Base-by-base conservation (phyloP, 2,797 vertebrate species). In the Chelonia mydas region DNA sequence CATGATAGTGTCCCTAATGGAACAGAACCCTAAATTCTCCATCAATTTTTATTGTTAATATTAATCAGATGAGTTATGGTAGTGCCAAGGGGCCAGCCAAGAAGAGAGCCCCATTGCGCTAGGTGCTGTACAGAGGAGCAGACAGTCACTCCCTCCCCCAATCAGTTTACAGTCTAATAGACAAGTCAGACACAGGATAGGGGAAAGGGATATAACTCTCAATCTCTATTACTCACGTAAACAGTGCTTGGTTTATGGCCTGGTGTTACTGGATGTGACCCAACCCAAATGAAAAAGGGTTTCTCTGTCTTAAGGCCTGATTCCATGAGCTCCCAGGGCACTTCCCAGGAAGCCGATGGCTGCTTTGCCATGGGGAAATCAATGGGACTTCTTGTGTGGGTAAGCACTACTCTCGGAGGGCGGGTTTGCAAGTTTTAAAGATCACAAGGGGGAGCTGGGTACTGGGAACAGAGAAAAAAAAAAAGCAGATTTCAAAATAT, bases 401-500 rank as follows among this genome's bases (percentile, higher is more conserved):
- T 19, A 90, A 33, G 33, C 25, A 83, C 28, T 0, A 0, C 51
- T 54, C 65, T 51, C 45, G 59, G 86, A 0, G 0, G 2, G 4
- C 53, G 57, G 50, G 0, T 0, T 0, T 0, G 6, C 51, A 33
- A 45, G 16, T 6, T 84, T 77, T 80, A 41, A 45, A 25, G 72
- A 54, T n/a, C 45, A 47, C 45, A 10, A 61, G 79, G 37, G 19
- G 41, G 55, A 87, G 19, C 10, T 28, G 9, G 28, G 2, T 0
- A 1, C 41, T 25, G 21, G n/a, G 85, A 5, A 47, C 7, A 77
- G 41, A 76, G 8, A 31, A 79, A 47, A 76, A 83, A 2, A 0
- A 47, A 76, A 83, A 2, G 0, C 2, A 27, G 76, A 50, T 77
- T 89, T 90, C 1, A 13, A 87, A 77, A 23, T 2, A 7, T 6